A percentile compares a stretch with the other conserved stretches of the same genome.
Conservation (phyloP, 2,888 invertebrate species). For the Eucriotettix oculatus region DNA sequence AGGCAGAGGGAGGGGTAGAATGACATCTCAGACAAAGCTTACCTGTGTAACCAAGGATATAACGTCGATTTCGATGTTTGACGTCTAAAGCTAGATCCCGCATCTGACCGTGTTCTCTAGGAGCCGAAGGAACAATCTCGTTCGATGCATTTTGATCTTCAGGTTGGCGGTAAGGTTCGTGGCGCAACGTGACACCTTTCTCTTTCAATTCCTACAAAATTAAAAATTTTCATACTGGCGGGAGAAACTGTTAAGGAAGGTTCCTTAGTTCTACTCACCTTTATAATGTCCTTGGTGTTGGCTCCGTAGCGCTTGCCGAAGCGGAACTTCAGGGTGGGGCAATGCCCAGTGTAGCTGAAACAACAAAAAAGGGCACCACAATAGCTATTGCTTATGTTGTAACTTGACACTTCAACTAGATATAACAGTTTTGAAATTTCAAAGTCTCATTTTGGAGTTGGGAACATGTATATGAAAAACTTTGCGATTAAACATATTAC, state of each 20-base stretch:
- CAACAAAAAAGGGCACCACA: not conserved
- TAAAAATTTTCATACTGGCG: no score
- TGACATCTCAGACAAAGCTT: slow-evolving; percentile 1
- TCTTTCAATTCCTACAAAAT: slow-evolving; percentile 7
- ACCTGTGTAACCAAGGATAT: slow-evolving; percentile 55
- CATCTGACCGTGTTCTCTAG: slow-evolving; percentile 27
- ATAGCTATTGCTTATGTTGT: not conserved
- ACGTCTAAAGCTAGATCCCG: slow-evolving; percentile 22
- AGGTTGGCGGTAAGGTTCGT: slow-evolving; percentile 34
- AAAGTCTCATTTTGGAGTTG: no score
- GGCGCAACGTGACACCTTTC: slow-evolving; percentile 18
- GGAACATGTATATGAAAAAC: no score
- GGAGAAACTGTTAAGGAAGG: no score
- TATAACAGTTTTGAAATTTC: no score
- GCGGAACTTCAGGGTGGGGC: slow-evolving; percentile 51
- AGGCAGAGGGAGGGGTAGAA: no score
- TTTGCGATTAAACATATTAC: no score
- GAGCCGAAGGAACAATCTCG: slow-evolving; percentile 19
- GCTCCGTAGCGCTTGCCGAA: slow-evolving; percentile 54
- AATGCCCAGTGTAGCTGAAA: slow-evolving; percentile 53
- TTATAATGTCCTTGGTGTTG: slow-evolving; percentile 48
- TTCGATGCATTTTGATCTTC: slow-evolving; percentile 29
- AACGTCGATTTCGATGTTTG: slow-evolving; percentile 29
- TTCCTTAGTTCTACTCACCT: slow-evolving; percentile 23
- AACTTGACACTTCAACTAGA: no score